phyloP scores from a whole-genome alignment of 2,888 invertebrate species.

The Bellardia bayeri region DNA sequence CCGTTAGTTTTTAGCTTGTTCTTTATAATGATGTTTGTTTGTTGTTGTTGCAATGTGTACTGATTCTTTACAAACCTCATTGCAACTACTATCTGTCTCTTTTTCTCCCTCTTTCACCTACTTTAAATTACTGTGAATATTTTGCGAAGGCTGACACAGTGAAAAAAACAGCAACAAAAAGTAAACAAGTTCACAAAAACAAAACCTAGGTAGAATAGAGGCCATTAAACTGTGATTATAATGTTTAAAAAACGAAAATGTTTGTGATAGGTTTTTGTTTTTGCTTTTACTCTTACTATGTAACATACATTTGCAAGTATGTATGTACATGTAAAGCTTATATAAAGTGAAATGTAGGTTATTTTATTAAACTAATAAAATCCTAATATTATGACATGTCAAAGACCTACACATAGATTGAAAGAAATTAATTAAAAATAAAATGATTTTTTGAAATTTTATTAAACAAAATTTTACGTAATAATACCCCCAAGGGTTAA shows the following conservation, averaged over 20 bases:
- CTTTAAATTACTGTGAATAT: neutral
- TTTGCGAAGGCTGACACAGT: neutral
- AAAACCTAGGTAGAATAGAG: conserved; percentile 36
- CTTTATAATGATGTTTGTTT: neutral
- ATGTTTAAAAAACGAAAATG: conserved; percentile 49
- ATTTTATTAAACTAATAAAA: conserved; percentile 31
- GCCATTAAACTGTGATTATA: conserved; percentile 68
- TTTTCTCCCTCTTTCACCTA: neutral
- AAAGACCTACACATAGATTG: neutral
- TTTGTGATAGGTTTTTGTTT: conserved; percentile 22
- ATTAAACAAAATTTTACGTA: too few relatives aligned
- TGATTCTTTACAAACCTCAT: conserved; percentile 8
- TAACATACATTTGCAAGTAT: neutral
- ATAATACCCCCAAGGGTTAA: neutral
- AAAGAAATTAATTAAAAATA: neutral
- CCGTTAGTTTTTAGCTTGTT: conserved; percentile 11
- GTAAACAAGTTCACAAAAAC: conserved; percentile 17
- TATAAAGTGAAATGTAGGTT: conserved; percentile 48
- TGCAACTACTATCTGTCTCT: neutral
- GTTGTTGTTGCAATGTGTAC: conserved; percentile 12
- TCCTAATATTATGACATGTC: neutral
- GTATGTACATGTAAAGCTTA: neutral
- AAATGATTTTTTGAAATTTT: neutral
- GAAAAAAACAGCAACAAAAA: conserved; percentile 21
- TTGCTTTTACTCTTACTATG: neutral